Conservation (phyloP, 2,113 vertebrate species). For the Pelecanoides urinatrix region DNA sequence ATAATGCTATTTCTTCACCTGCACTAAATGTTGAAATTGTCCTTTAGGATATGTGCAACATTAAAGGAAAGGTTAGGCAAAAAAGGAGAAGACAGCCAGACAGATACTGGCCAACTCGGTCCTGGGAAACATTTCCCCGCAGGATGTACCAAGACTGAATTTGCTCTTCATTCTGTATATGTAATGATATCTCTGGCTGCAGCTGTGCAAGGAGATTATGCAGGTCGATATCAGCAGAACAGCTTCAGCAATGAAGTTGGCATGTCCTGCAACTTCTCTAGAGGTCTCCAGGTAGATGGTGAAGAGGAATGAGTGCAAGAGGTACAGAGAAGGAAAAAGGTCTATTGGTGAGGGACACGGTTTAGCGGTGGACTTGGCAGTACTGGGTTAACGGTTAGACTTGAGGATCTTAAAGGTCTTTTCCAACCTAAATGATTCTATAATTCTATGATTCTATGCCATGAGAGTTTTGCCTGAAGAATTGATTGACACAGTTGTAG, state of each 20-base stretch:
- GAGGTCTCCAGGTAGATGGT: not conserved
- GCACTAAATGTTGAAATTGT: not conserved
- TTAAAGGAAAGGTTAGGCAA: not conserved
- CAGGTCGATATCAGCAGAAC: not conserved
- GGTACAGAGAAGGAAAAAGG: not conserved
- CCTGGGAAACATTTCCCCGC: not conserved
- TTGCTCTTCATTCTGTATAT: not conserved
- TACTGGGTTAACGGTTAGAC: not conserved
- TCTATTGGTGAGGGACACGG: not conserved
- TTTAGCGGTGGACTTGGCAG: not conserved
- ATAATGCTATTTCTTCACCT: not conserved
- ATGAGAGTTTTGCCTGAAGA: not conserved
- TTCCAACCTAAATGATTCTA: not conserved
- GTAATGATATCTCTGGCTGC: conserved; percentile 4
- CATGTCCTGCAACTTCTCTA: not conserved
- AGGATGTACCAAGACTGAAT: not conserved
- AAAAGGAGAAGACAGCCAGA: not conserved
- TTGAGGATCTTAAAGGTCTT: not conserved
- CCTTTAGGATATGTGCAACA: not conserved
- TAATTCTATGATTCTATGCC: not conserved
- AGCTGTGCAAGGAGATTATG: not conserved
- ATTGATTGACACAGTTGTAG: not conserved
- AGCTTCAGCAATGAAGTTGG: not conserved
- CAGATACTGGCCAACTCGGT: not conserved
- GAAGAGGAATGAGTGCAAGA: not conserved